Base-by-base conservation (phyloP, 37 sponge, comb jelly and placozoan species). In the Halichondria panicea region DNA sequence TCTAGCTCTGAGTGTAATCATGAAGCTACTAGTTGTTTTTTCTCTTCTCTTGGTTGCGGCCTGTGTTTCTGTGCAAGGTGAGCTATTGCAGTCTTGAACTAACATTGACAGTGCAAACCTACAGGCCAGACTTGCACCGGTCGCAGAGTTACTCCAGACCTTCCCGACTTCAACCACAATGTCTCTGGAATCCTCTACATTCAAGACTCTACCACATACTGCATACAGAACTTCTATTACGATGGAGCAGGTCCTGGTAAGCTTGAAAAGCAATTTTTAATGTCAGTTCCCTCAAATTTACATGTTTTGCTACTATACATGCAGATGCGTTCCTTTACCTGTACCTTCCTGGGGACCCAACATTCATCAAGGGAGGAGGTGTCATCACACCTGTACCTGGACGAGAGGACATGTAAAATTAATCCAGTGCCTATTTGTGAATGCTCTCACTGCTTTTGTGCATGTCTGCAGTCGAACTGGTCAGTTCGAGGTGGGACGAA, bases 251-350 rank as follows among this genome's bases (percentile, higher is more conserved):
- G 71, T 25, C 71, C 71, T 32, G 71, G 71, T 70, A 50, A 21
- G 40, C 11, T 36, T 12, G 7, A 36, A 35, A 19, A 63, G 18
- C 4, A 3, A 28, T 3, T 15, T 9, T 30, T 63, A 63, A 30
- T 27, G 3, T 63, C 18, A 30, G 63, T 35, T 28, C 7, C 34
- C 27, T 30, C 35, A 27, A 63, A 33, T 3, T 5, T 28, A 15
- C 4, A 32, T 15, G 32, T 63, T 33, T 59, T 59, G 27, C 27
- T 59, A 59, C 22, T 24, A 22, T 24, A 22, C 7, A 59, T 24
- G 57, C 45, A 74, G 75, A 74, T 59, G 42, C 75, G 7, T 74
- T 60, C 62, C 43, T 74, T 27, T 74, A 74, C 42, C 61, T 39
- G 15, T 74, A 74, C 37, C 43, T 27, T 37, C 61, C 62, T 43